A percentile compares a stretch with the other conserved stretches of the same genome.
Evolutionary conservation across 1,140 invertebrate species (phyloP).

Genomic region (Propsilocerus akamusi): DNA sequence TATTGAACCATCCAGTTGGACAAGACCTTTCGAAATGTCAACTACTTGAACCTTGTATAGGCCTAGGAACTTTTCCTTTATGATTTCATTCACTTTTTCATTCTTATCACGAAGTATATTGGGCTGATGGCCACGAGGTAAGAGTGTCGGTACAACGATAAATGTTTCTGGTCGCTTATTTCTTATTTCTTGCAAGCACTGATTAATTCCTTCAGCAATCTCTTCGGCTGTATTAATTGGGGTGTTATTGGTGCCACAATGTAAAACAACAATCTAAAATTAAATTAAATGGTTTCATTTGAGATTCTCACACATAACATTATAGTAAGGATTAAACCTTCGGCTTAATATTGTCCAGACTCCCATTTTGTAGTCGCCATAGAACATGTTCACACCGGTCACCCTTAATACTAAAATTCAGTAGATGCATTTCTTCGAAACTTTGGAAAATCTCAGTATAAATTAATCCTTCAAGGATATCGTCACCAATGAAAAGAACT

Average conservation of each 20-base stretch:
- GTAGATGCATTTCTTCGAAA: conserved; percentile 70
- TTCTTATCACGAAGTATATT: conserved; percentile 62
- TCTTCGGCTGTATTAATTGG: conserved; percentile 47
- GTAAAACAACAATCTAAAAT: conserved; percentile 60
- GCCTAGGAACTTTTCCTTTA: conserved; percentile 32
- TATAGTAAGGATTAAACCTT: conserved; percentile 36
- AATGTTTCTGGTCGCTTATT: conserved; percentile 58
- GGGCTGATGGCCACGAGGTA: conserved; percentile 65
- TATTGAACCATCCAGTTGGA: conserved; percentile 59
- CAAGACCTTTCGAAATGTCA: conserved; percentile 51
- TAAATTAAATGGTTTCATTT: not conserved
- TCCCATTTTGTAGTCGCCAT: conserved; percentile 76
- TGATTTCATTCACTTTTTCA: conserved; percentile 46
- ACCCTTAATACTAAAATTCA: conserved; percentile 79
- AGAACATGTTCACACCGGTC: conserved; percentile 76
- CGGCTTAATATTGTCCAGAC: conserved; percentile 68
- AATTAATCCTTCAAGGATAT: conserved; percentile 55
- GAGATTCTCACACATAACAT: not conserved
- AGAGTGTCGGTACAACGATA: conserved; percentile 62
- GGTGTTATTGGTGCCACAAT: conserved; percentile 77
- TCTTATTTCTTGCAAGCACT: conserved; percentile 50
- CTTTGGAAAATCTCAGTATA: conserved; percentile 63
- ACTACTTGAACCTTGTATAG: conserved; percentile 47
- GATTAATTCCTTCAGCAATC: conserved; percentile 59
- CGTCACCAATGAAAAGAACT: conserved; percentile 81